A percentile compares a stretch with the other conserved stretches of the same genome.
Conservation (phyloP, 1,140 invertebrate genomes). For the Elysia chlorotica region DNA sequence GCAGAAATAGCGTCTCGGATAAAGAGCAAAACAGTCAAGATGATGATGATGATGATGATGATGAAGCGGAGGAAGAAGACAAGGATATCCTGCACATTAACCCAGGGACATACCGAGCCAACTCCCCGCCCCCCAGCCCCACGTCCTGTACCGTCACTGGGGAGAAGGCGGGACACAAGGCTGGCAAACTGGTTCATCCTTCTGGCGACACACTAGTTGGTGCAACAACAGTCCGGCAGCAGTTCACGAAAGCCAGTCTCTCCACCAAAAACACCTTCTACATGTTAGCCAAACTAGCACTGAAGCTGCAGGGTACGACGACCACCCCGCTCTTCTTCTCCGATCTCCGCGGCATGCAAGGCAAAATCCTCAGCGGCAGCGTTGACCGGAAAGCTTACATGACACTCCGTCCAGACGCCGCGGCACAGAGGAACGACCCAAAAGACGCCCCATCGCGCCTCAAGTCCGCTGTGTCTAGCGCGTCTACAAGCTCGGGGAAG, state of each 20-base stretch:
- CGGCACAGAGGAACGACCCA: too few relatives aligned
- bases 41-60: neutral
- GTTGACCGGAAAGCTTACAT: conserved; percentile 25
- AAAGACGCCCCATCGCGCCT: neutral
- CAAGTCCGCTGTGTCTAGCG: neutral
- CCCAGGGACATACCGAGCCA: neutral
- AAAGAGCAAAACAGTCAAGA: neutral
- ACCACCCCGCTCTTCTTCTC: conserved; percentile 32
- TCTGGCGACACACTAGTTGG: too few relatives aligned
- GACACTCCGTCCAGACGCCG: neutral
- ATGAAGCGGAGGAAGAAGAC: too few relatives aligned
- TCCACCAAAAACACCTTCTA: too few relatives aligned
- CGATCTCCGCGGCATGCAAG: conserved; percentile 33
- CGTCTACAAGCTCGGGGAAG: neutral
- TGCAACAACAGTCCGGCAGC: too few relatives aligned
- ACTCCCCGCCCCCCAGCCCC: neutral
- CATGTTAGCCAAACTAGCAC: conserved; percentile 14
- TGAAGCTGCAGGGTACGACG: conserved; percentile 3
- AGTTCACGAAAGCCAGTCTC: too few relatives aligned
- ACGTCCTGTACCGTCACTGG: too few relatives aligned
- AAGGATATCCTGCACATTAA: neutral
- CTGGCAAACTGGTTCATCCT: too few relatives aligned
- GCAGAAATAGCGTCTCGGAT: too few relatives aligned
- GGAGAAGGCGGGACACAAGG: too few relatives aligned
- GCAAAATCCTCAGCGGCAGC: conserved; percentile 31